Percentiles rank a stretch among this genome's conserved stretches.
Evolutionary conservation across 1,140 invertebrate species (phyloP).

Genomic region (Caenorhabditis tropicalis): DNA sequence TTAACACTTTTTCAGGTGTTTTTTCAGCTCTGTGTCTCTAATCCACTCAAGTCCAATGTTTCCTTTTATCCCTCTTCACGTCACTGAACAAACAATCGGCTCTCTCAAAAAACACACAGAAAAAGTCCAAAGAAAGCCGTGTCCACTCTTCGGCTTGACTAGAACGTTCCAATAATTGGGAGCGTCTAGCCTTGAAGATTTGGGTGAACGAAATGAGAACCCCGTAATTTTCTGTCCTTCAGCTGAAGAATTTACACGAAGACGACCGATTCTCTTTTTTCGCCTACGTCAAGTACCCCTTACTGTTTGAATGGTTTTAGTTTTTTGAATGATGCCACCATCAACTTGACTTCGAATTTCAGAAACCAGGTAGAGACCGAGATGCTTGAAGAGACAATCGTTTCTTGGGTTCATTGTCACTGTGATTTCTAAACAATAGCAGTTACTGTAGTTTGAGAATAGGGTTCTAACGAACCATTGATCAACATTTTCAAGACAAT

Average conservation of each 20-base stretch:
- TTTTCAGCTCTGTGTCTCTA: no score
- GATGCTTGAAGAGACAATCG: no score
- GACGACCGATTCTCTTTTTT: background rate
- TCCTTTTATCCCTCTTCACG: background rate
- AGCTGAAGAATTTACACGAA: background rate
- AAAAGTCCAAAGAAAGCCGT: background rate
- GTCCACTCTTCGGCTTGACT: background rate
- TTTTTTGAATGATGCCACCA: no score
- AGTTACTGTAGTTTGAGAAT: no score
- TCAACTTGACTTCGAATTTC: background rate
- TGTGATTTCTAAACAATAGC: no score
- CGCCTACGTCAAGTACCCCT: background rate
- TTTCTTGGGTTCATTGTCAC: no score
- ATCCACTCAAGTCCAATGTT: background rate
- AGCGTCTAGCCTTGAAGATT: slow-evolving; percentile 8
- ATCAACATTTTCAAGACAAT: no score
- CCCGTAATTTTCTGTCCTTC: slow-evolving; percentile 23
- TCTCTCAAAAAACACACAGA: background rate
- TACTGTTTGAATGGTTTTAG: background rate
- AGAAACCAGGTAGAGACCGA: background rate
- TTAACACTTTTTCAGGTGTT: no score
- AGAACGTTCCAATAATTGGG: background rate
- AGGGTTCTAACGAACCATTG: no score
- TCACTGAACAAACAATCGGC: background rate
- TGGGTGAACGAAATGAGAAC: background rate